Conservation (phyloP, 2,888 invertebrate genomes). For the Galerucella pusilla region DNA sequence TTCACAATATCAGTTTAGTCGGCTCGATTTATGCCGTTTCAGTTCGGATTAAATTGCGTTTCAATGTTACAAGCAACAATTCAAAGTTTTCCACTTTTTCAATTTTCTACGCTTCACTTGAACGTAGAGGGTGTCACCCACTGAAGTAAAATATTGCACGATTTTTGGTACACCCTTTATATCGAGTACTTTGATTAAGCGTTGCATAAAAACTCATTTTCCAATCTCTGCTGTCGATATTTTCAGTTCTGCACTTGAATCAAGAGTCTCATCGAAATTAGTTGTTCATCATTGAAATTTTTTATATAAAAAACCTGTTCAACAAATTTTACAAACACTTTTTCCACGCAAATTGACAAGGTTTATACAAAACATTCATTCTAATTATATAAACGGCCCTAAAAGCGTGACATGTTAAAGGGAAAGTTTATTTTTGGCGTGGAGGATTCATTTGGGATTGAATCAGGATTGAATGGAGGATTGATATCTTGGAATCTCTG, state of each 20-base stretch:
- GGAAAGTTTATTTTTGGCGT: too few species aligned
- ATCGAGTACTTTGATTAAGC: slow-evolving; percentile 24
- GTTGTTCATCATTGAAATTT: too few species aligned
- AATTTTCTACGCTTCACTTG: slow-evolving; percentile 7
- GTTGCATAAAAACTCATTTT: slow-evolving; percentile 34
- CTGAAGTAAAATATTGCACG: too few species aligned
- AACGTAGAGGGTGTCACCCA: neutral
- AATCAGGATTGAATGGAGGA: too few species aligned
- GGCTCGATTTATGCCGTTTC: neutral
- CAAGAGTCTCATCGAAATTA: slow-evolving; percentile 1
- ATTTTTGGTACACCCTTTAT: neutral
- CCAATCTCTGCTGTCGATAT: slow-evolving; percentile 10
- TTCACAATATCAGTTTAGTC: neutral
- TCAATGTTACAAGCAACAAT: neutral
- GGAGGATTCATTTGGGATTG: too few species aligned
- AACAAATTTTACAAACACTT: too few species aligned
- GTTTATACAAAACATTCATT: too few species aligned
- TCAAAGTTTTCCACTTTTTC: neutral
- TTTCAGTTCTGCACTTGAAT: slow-evolving; percentile 24
- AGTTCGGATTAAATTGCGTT: neutral
- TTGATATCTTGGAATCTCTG: too few species aligned
- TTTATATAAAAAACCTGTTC: too few species aligned
- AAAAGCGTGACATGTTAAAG: too few species aligned
- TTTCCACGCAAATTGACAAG: too few species aligned
- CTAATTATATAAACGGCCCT: too few species aligned